Base-by-base conservation (phyloP, 2,888 invertebrate species). In the Scelioninae gen. 1 region DNA sequence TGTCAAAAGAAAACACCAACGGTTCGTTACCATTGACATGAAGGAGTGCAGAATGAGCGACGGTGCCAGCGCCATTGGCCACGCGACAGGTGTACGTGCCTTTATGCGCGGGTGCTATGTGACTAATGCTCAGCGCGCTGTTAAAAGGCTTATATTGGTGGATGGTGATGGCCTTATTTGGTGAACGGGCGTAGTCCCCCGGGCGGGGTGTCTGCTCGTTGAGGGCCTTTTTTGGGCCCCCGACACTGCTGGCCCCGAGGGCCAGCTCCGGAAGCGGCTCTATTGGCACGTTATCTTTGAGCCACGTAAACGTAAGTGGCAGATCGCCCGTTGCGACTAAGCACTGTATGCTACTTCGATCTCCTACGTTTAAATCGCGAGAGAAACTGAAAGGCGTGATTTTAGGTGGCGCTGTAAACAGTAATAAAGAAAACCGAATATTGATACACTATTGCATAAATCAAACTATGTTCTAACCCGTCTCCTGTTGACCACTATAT, bases 311-410 rank as follows among this genome's bases (percentile, higher is more conserved):
- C 87, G 93, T 93, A 87, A 95, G 93, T 82, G 95, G 95, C 88
- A 94, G 93, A 92, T 95, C 95, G 87, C 95, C 94, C 88, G 94
- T 93, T 86, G 93, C 93, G 90, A 94, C 94, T 89, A 94, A 93
- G 91, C 94, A 94, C 91, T 94, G 94, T 88, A 94, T 93, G 91
- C 94, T 94, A 86, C 94, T 94, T 87, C 94, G 93, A 91, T 94
- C 94, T 87, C 94, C 94, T 90, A 94, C 94, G 91, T 94, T 94
- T 89, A 94, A 92, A 92, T 94, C 94, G 89, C 94, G 93, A 89
- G 94, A 94, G 93, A 95, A 95, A 89, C 93, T 93, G 92, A 95
- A 95, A 90, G 94, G 94, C 91, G 95, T 94, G 91, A 95, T 94
- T 93, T 94, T 94, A 89, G 95, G 95, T 88, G 94, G 94, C 91